Base-by-base conservation (phyloP, 1,140 invertebrate species). In the Lucilia sericata region DNA sequence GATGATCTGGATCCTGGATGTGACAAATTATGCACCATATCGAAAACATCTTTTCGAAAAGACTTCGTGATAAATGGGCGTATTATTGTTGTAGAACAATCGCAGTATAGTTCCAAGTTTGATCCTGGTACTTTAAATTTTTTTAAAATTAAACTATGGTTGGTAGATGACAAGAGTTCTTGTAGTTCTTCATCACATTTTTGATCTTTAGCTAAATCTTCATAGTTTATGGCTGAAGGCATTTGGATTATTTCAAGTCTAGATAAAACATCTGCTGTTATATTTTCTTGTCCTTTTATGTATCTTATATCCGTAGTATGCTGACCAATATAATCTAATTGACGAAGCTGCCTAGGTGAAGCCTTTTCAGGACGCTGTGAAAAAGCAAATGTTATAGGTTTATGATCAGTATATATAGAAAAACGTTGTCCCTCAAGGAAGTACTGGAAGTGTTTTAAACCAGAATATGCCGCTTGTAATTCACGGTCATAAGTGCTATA, bases 271-370 rank as follows among this genome's bases (percentile, higher is more conserved):
- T 91, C 91, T 0, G 91, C 90, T 1, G 89, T 86, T 0, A 87
- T 70, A 75, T 92, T 92, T 5, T 87, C 82, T 2, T 84, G 74
- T 8, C 92, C 91, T 0, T 84, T 19, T 12, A 92, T 85, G 82
- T 91, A 86, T 14, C 83, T 36, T 55, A 92, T 90, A 36, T 90
- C 84, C 0, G 87, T 90, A 0, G 88, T 88, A 83, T 89, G 91
- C 85, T 92, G 89, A 0, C 86, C 82, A n/a, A 92, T 92, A 19
- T 83, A 91, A 81, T 92, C 87, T 0, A 92, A 82, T 21, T 92
- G 88, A 9, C 55, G 51, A 7, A 34, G 86, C 60, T 42, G 88
- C 86, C 14, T 88, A 84, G 14, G 25, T 14, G 84, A 82, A 7
- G 74, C 74, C 49, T 76, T 82, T 60, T 85, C 80, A 3, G 17